These are phyloP conservation scores for Macquaria ambigua DNA, from an alignment of 2,113 vertebrate genomes.

Conservation along the genomic window DNA sequence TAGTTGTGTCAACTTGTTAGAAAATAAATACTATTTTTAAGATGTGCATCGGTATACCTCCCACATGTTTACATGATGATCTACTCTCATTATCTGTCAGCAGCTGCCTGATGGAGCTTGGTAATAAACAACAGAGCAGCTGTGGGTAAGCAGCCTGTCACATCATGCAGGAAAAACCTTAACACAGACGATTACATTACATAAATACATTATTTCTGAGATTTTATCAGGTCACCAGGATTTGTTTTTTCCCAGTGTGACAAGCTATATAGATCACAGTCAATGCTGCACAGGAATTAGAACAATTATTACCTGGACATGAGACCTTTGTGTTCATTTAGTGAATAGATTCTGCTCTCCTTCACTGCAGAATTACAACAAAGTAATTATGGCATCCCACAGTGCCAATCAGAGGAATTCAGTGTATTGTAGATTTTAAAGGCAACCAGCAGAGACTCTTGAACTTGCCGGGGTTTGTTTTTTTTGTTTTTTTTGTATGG, in stretches of 20 bases:
- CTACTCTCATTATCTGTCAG: background rate
- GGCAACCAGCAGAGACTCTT: background rate
- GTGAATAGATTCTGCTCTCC: background rate
- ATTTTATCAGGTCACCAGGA: background rate
- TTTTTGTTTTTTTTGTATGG: no score
- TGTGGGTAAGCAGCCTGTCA: conserved; percentile 3
- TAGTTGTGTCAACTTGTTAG: background rate
- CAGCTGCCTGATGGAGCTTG: background rate
- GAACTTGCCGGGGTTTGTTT: background rate
- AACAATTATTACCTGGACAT: background rate
- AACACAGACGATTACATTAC: background rate
- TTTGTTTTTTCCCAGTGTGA: background rate
- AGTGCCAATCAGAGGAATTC: background rate
- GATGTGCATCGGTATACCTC: background rate
- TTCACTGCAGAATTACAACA: no score
- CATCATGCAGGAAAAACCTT: background rate
- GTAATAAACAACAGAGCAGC: conserved; percentile 8
- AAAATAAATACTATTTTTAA: background rate
- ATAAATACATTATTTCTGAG: background rate
- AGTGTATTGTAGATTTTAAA: background rate
- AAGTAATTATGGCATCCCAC: background rate
- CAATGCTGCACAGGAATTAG: background rate
- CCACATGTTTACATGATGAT: conserved; percentile 22
- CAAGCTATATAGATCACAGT: background rate
- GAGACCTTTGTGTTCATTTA: background rate